phyloP scores from a whole-genome alignment of 2,888 invertebrate species.

The Physocephala rufipes region DNA sequence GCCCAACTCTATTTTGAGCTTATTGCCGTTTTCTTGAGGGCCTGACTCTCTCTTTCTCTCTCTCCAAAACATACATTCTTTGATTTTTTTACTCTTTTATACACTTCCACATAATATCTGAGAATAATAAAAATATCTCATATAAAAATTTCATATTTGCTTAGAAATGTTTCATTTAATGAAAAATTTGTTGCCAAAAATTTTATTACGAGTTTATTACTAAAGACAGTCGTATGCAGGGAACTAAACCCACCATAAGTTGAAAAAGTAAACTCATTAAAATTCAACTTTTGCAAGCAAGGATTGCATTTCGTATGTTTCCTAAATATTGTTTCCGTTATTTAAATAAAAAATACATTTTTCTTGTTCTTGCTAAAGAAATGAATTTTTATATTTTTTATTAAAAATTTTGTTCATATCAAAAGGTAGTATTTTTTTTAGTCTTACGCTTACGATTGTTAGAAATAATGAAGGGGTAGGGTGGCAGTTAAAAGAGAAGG shows the following conservation, averaged over 20 bases:
- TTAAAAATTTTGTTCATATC: no score
- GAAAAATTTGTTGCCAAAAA: conserved; percentile 17
- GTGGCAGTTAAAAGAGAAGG: no score
- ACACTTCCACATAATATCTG: not conserved
- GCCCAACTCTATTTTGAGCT: no score
- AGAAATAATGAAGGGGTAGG: no score
- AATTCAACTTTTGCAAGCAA: not conserved
- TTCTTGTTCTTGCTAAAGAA: no score
- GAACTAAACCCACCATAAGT: no score
- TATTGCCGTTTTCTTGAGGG: no score
- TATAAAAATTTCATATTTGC: conserved; percentile 22
- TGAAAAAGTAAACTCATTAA: conserved; percentile 20
- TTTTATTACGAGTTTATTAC: not conserved
- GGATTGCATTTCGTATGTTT: conserved; percentile 30
- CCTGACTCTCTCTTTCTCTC: not conserved
- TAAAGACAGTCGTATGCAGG: not conserved
- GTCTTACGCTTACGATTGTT: no score
- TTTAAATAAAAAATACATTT: no score
- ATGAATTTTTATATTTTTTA: no score
- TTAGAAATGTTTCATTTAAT: conserved; percentile 24
- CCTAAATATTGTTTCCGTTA: not conserved
- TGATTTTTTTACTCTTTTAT: not conserved
- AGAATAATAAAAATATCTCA: not conserved
- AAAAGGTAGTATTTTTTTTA: no score
- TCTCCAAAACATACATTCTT: not conserved